Percentiles rank a stretch among this genome's conserved stretches.
These are phyloP conservation scores for Zhuqinia jingwanae DNA, from an alignment of 2,888 invertebrate species.

Conservation along the genomic window DNA sequence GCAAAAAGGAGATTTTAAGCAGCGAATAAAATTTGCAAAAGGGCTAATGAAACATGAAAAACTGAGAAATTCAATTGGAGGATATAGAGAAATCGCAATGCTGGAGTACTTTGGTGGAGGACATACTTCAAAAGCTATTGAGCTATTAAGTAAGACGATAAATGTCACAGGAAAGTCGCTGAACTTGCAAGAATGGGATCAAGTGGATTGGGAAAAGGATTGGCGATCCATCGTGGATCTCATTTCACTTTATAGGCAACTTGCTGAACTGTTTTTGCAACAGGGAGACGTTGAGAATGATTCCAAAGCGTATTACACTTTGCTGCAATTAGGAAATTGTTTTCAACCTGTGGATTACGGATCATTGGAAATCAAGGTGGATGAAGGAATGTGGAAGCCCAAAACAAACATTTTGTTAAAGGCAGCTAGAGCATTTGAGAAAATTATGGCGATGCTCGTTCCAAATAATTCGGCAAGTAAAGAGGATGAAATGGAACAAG, in stretches of 20 bases:
- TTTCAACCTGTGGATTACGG: conserved; percentile 67
- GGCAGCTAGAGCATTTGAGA: conserved; percentile 75
- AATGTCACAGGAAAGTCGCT: conserved; percentile 69
- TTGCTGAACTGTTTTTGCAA: conserved; percentile 74
- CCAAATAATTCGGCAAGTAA: conserved; percentile 15
- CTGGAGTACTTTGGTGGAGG: conserved; percentile 77
- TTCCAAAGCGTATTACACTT: conserved; percentile 60
- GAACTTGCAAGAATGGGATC: conserved; percentile 47
- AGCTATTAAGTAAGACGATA: conserved; percentile 75
- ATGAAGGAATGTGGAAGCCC: conserved; percentile 47
- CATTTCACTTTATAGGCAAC: conserved; percentile 70
- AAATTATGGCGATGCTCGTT: conserved; percentile 65
- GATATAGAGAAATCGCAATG: conserved; percentile 76
- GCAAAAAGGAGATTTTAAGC: conserved; percentile 33
- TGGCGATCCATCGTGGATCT: conserved; percentile 73
- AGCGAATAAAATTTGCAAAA: conserved; percentile 72
- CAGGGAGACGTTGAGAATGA: conserved; percentile 45
- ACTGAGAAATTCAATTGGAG: conserved; percentile 73
- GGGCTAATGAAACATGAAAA: conserved; percentile 76
- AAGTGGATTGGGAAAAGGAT: conserved; percentile 57
- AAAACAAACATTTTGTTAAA: conserved; percentile 73
- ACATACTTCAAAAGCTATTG: conserved; percentile 62
- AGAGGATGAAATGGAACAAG: conserved; percentile 7
- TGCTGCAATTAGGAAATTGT: conserved; percentile 73
- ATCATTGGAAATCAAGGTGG: background rate